These are phyloP conservation scores for Adelosebastes latens DNA, from an alignment of 2,797 vertebrate genomes.

Conservation along the genomic window DNA sequence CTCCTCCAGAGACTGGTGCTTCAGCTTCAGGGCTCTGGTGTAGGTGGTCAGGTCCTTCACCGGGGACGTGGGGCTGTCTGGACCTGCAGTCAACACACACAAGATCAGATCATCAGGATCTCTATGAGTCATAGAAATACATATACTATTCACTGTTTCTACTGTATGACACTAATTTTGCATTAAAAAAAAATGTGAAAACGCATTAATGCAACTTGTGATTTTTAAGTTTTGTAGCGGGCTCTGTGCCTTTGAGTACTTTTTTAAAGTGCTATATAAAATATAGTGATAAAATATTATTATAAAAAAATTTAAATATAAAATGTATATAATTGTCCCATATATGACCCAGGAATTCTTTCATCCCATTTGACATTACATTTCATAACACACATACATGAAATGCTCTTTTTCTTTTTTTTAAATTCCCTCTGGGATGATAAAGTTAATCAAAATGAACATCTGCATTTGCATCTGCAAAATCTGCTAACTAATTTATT, in stretches of 20 bases:
- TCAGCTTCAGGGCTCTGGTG: constrained; percentile 85
- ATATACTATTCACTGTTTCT: background rate
- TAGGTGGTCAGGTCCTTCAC: constrained; percentile 85
- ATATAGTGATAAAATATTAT: too few species aligned
- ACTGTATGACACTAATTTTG: background rate
- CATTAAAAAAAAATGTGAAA: too few species aligned
- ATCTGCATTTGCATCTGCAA: background rate
- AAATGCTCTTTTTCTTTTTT: background rate
- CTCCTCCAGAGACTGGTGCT: constrained; percentile 89
- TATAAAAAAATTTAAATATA: too few species aligned
- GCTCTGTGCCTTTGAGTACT: too few species aligned
- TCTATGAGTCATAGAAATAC: background rate
- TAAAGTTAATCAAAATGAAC: background rate
- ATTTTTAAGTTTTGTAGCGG: accelerated
- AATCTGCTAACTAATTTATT: background rate
- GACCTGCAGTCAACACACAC: constrained; percentile 78
- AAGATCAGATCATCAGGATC: background rate
- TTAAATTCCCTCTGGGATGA: background rate
- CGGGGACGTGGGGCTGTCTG: constrained; percentile 86
- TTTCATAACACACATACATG: background rate
- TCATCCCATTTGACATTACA: background rate
- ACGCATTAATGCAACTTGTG: background rate
- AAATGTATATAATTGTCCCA: background rate
- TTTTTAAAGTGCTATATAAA: too few species aligned
- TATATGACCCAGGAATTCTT: background rate